Evolutionary conservation across 2,113 vertebrate genomes (phyloP).

Genomic region (Rhagologus leucostigma): DNA sequence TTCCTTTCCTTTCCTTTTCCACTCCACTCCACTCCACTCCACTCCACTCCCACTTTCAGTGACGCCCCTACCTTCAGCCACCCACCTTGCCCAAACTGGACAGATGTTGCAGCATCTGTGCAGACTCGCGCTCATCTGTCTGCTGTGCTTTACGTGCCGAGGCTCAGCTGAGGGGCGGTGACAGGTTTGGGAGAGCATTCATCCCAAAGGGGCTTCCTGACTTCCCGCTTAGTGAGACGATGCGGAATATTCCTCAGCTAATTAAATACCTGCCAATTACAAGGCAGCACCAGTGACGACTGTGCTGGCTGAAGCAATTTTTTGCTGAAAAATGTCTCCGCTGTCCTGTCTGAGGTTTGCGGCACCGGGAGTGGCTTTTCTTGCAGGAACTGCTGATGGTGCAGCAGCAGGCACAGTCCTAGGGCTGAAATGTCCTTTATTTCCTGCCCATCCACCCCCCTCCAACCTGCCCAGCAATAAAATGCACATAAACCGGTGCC

Average conservation of each 20-base stretch:
- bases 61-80: background rate
- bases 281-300: background rate
- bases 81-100: background rate
- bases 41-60: background rate
- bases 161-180: background rate
- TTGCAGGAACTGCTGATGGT: background rate
- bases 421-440: background rate
- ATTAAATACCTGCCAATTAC: constrained; percentile 47
- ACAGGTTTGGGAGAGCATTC: background rate
- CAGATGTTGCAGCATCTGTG: constrained; percentile 47
- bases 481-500: background rate
- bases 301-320: constrained; percentile 7
- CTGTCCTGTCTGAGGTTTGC: background rate
- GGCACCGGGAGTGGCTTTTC: background rate
- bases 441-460: background rate
- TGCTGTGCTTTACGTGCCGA: background rate
- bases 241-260: background rate
- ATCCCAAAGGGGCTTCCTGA: background rate
- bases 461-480: background rate
- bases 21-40: background rate
- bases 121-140: background rate
- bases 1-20: fast-evolving
- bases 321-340: background rate
- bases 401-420: background rate
- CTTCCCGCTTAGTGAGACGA: background rate